Evolutionary conservation across 2,888 invertebrate species (phyloP).

Genomic region (Andrena dorsata): DNA sequence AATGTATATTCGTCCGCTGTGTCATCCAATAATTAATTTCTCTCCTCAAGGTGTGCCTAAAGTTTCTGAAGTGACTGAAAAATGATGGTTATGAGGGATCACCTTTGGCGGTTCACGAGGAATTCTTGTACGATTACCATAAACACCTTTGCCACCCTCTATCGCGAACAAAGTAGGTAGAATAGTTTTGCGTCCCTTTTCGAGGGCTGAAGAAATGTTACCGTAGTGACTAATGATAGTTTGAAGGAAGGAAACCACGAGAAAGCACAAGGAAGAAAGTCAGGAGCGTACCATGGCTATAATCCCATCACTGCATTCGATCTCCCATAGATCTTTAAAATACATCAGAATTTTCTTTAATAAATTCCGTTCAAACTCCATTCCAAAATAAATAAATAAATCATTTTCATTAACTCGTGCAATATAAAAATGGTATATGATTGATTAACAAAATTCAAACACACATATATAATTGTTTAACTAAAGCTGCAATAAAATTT

Average conservation of each 20-base stretch:
- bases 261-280: conserved; percentile 73
- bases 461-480: too few species aligned
- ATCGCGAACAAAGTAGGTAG: conserved; percentile 66
- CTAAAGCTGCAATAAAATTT: too few species aligned
- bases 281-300: conserved; percentile 52
- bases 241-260: conserved; percentile 58
- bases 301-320: neutral
- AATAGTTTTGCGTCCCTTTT: conserved; percentile 76
- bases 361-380: too few species aligned
- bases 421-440: too few species aligned
- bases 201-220: conserved; percentile 69
- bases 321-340: too few species aligned
- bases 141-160: conserved; percentile 78
- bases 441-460: too few species aligned
- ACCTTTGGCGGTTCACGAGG: conserved; percentile 70
- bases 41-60: conserved; percentile 1
- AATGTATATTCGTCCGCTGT: neutral
- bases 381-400: too few species aligned
- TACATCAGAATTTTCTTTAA: too few species aligned
- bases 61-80: conserved; percentile 62
- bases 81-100: conserved; percentile 73
- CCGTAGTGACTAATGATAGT: conserved; percentile 81
- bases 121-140: conserved; percentile 77
- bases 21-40: conserved; percentile 35
- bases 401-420: too few species aligned